A percentile compares a stretch with the other conserved stretches of the same genome.
These are phyloP conservation scores for Drosophila prolongata DNA, from an alignment of 2,888 invertebrate genomes.

Conservation along the genomic window DNA sequence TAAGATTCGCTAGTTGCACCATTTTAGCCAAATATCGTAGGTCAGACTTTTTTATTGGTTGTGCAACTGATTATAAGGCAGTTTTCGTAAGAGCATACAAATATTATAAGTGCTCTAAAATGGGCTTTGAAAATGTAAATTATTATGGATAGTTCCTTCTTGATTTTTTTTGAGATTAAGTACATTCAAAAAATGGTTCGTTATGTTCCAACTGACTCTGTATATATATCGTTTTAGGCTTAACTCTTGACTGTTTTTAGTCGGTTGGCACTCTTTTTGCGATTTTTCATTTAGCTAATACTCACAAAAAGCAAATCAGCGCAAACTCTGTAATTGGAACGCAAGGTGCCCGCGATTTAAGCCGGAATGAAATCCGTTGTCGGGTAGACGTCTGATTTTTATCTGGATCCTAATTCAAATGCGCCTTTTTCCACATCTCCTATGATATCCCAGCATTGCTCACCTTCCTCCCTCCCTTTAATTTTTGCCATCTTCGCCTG, in stretches of 20 bases:
- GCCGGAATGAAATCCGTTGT: conserved; percentile 51
- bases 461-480: conserved; percentile 7
- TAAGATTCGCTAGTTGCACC: conserved; percentile 53
- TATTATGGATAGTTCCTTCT: conserved; percentile 7
- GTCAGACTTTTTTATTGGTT: conserved; percentile 35
- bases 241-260: conserved; percentile 9
- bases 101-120: neutral
- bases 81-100: conserved; percentile 11
- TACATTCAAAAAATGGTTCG: conserved; percentile 41
- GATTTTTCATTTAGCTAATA: conserved; percentile 75
- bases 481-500: conserved; percentile 30
- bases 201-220: conserved; percentile 14
- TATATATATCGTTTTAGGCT: conserved; percentile 22
- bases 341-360: neutral
- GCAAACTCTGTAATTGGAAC: neutral
- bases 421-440: conserved; percentile 6
- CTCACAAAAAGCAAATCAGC: conserved; percentile 60
- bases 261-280: conserved; percentile 51
- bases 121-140: conserved; percentile 11
- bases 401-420: conserved; percentile 36
- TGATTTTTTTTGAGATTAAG: conserved; percentile 60
- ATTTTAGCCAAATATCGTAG: conserved; percentile 24
- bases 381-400: conserved; percentile 33
- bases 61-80: conserved; percentile 34
- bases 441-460: conserved; percentile 4